These are phyloP conservation scores for Trichogramma dendrolimi DNA, from an alignment of 2,888 invertebrate genomes.

Conservation along the genomic window DNA sequence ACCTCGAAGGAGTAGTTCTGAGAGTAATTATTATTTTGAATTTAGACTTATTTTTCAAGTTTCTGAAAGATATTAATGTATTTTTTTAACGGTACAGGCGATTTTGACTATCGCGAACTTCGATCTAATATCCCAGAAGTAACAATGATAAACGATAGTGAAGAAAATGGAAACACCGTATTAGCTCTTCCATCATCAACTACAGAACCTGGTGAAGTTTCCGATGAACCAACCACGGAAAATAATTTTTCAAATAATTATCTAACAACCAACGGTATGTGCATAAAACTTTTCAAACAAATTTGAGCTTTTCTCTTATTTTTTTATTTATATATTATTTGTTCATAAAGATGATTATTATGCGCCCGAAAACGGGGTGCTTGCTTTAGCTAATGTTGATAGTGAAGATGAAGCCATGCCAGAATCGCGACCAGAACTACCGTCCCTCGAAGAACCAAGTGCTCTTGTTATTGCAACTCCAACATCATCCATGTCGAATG, in stretches of 20 bases:
- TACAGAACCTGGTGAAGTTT: conserved; percentile 22
- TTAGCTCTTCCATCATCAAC: conserved; percentile 37
- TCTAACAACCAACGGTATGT: neutral
- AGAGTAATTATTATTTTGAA: conserved; percentile 54
- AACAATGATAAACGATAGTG: conserved; percentile 46
- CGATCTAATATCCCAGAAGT: conserved; percentile 57
- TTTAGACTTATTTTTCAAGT: neutral
- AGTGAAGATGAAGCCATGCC: conserved; percentile 38
- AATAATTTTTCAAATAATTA: neutral
- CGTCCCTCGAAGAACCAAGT: conserved; percentile 41
- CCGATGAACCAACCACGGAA: conserved; percentile 32
- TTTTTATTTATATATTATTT: conserved; percentile 7
- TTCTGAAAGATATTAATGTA: neutral
- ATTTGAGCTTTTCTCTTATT: conserved; percentile 3
- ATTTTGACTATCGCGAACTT: conserved; percentile 69
- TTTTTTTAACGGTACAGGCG: conserved; percentile 52
- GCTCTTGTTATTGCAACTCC: conserved; percentile 39
- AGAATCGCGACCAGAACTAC: conserved; percentile 42
- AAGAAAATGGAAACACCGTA: conserved; percentile 37
- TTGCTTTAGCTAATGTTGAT: conserved; percentile 41
- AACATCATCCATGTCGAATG: too few relatives aligned
- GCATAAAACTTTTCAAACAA: neutral
- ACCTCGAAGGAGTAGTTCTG: conserved; percentile 58
- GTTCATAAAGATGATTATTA: conserved; percentile 40
- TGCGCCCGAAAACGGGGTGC: conserved; percentile 44